A percentile compares a stretch with the other conserved stretches of the same genome.
phyloP scores from a whole-genome alignment of 2,797 vertebrate species.

The Distichodus sexfasciatus region DNA sequence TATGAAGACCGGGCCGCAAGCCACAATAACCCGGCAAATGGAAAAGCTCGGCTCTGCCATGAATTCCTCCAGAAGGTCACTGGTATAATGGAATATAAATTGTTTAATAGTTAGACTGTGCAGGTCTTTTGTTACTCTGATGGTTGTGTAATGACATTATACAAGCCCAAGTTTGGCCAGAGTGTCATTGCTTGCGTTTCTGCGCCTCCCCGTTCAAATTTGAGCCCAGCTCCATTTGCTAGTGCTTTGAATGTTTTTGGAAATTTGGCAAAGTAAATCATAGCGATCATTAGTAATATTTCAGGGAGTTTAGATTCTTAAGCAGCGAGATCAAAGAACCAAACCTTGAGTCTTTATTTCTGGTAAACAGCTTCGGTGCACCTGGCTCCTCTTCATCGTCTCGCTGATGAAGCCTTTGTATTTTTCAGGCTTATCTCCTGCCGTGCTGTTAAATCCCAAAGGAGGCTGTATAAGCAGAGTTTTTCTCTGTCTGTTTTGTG shows the following conservation, averaged over 20 bases:
- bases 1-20: slow-evolving; percentile 21
- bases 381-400: not conserved
- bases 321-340: not conserved
- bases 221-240: not conserved
- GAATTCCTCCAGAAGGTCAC: slow-evolving; percentile 42
- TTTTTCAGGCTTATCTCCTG: not conserved
- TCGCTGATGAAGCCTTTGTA: not conserved
- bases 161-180: not conserved
- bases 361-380: not conserved
- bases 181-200: not conserved
- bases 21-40: slow-evolving; percentile 30
- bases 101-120: not conserved
- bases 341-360: not conserved
- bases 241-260: not conserved
- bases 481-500: slow-evolving; percentile 4
- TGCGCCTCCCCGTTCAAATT: not conserved
- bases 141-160: slow-evolving; percentile 15
- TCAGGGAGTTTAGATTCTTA: not conserved
- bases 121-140: not conserved
- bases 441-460: not conserved
- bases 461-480: slow-evolving; percentile 10
- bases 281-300: not conserved
- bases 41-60: slow-evolving; percentile 8
- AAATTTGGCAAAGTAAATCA: not conserved
- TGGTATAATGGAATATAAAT: slow-evolving; percentile 19